phyloP scores from a whole-genome alignment of 2,113 vertebrate genomes.

The Peromyscus leucopus region DNA sequence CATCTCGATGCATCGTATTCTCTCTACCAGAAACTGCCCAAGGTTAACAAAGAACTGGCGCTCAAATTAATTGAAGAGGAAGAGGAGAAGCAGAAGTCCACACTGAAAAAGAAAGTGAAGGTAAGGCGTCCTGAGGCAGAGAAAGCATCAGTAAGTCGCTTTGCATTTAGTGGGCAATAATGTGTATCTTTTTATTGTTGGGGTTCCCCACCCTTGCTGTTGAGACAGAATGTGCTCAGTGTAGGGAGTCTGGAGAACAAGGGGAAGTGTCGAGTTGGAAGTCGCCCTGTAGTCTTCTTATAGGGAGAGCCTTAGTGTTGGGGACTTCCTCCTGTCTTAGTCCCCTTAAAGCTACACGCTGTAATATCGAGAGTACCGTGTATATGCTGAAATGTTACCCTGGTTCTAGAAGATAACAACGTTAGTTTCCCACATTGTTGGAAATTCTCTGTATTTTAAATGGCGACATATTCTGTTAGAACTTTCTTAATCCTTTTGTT shows the following conservation, averaged over 20 bases:
- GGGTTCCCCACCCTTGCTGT: neutral
- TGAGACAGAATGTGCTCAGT: neutral
- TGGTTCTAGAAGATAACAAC: neutral
- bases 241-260: neutral
- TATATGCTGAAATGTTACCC: neutral
- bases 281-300: neutral
- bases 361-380: neutral
- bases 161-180: neutral
- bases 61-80: conserved; percentile 97
- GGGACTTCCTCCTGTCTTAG: conserved; percentile 33
- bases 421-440: neutral
- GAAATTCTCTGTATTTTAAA: conserved; percentile 37
- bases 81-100: conserved; percentile 87
- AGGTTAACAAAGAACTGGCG: conserved; percentile 97
- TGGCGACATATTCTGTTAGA: neutral
- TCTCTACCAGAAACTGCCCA: conserved; percentile 92
- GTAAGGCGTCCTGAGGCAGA: conserved; percentile 82
- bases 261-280: neutral
- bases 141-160: neutral
- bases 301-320: neutral
- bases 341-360: conserved; percentile 51
- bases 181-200: neutral
- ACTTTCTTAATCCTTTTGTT: conserved; percentile 9
- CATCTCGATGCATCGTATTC: neutral
- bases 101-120: conserved; percentile 94